phyloP scores from a whole-genome alignment of 2,888 invertebrate genomes.

The Aspidapion aeneum region DNA sequence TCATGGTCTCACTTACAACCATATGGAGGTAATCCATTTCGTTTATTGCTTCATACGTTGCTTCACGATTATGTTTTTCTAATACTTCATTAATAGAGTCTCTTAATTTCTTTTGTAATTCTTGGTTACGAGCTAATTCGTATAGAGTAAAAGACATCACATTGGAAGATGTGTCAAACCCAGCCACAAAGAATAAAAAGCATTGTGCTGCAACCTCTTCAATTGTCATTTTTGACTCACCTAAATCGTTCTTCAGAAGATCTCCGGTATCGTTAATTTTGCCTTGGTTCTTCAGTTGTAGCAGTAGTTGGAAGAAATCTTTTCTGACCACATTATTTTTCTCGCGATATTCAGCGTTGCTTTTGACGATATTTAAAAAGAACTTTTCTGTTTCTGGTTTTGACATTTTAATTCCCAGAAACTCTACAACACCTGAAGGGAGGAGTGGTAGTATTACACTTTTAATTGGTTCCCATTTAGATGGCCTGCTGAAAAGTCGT shows the following conservation, averaged over 20 bases:
- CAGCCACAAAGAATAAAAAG: conserved; percentile 28
- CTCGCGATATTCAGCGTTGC: conserved; percentile 1
- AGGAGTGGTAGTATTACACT: neutral
- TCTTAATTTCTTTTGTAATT: conserved; percentile 25
- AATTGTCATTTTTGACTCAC: neutral
- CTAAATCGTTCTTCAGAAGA: neutral
- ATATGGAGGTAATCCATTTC: conserved; percentile 27
- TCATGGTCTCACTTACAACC: conserved; percentile 14
- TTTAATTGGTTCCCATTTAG: neutral
- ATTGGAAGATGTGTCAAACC: conserved; percentile 30
- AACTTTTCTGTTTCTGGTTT: neutral
- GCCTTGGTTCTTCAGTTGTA: conserved; percentile 7
- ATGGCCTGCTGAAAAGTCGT: neutral
- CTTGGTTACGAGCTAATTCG: conserved; percentile 25
- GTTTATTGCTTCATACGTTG: conserved; percentile 26
- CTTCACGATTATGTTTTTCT: conserved; percentile 20
- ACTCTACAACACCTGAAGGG: neutral
- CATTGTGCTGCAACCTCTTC: conserved; percentile 21
- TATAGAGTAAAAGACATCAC: conserved; percentile 29
- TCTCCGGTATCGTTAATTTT: neutral
- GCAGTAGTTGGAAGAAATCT: conserved; percentile 4
- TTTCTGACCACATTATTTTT: conserved; percentile 4
- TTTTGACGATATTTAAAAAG: neutral
- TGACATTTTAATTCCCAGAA: neutral
- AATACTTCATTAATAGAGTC: conserved; percentile 21